Evolutionary conservation across 2,888 invertebrate genomes (phyloP).

Genomic region (Rhogogaster chlorosoma): DNA sequence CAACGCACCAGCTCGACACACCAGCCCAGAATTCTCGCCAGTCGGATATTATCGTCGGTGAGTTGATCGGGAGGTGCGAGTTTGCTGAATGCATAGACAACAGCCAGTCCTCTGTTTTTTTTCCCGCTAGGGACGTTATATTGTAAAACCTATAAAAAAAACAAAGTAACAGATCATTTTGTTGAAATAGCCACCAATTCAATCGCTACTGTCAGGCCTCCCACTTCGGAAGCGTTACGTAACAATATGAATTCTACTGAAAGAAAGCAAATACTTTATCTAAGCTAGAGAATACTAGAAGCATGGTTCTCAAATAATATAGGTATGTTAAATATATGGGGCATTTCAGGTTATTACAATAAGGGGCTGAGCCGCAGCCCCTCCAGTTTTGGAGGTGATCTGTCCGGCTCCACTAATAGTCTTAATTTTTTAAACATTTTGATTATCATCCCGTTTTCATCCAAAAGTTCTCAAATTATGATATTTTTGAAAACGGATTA

Average conservation of each 20-base stretch:
- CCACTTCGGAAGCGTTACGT: not conserved
- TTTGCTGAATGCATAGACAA: conserved; percentile 88
- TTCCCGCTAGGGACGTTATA: conserved; percentile 97
- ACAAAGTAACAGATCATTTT: not conserved
- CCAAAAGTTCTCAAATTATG: no score
- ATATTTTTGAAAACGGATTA: no score
- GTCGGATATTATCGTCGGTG: conserved; percentile 87
- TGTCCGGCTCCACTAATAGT: no score
- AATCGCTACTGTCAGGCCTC: not conserved
- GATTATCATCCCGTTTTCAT: no score
- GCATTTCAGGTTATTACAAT: no score
- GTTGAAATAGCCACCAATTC: not conserved
- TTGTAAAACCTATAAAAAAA: conserved; percentile 85
- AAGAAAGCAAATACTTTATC: not conserved
- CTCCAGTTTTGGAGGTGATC: no score
- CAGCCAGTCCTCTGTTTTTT: conserved; percentile 88
- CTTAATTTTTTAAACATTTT: not conserved
- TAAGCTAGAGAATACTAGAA: not conserved
- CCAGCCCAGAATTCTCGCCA: conserved; percentile 95
- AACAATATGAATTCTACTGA: not conserved
- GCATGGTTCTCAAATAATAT: not conserved
- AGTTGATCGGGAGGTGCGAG: conserved; percentile 83
- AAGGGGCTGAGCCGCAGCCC: no score
- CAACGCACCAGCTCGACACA: conserved; percentile 94
- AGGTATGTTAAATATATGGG: not conserved